phyloP scores from a whole-genome alignment of 2,888 invertebrate genomes.

The Onthophagus sagittarius region DNA sequence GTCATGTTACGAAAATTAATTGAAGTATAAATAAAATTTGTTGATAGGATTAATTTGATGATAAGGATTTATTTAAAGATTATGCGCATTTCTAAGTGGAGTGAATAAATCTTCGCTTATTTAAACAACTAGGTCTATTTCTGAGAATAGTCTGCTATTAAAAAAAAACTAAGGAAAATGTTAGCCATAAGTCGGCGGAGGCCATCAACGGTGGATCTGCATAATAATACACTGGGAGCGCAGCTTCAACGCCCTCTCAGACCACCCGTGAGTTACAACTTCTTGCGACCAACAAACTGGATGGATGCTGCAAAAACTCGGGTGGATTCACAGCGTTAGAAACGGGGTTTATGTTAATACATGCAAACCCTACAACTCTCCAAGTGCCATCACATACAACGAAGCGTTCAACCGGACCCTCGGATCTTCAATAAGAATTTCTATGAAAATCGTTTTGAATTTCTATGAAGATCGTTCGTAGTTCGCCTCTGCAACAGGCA shows the following conservation, averaged over 20 bases:
- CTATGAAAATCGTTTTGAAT: neutral
- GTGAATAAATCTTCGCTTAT: neutral
- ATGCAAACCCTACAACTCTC: neutral
- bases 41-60: neutral
- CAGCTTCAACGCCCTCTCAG: slow-evolving; percentile 10
- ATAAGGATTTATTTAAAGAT: neutral
- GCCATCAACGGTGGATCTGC: slow-evolving; percentile 12
- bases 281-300: neutral
- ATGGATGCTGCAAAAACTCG: neutral
- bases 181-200: neutral
- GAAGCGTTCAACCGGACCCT: neutral
- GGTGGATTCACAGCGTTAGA: neutral
- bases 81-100: neutral
- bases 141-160: neutral
- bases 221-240: slow-evolving; percentile 9
- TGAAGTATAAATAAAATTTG: neutral
- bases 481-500: neutral
- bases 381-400: neutral
- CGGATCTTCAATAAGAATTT: neutral
- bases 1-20: too few species aligned
- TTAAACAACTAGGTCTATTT: neutral
- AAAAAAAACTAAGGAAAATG: neutral
- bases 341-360: neutral
- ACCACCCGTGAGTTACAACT: slow-evolving; percentile 10
- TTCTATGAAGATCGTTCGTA: neutral